These are phyloP conservation scores for Eumerus sabulonum DNA, from an alignment of 2,888 invertebrate species.

Conservation along the genomic window DNA sequence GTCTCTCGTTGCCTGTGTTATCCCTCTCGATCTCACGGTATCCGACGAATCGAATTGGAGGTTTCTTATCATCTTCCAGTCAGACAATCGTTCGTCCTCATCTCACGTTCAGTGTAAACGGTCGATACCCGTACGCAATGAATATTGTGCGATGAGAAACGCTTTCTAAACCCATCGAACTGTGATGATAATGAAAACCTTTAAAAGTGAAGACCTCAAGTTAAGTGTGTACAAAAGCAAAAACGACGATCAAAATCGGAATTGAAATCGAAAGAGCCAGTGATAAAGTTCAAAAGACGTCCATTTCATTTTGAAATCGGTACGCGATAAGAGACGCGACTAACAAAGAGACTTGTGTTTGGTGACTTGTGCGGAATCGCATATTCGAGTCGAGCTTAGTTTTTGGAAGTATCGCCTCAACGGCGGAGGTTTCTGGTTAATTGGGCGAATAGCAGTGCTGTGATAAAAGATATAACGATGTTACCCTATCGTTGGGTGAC, in stretches of 20 bases:
- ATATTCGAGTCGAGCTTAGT: conserved; percentile 27
- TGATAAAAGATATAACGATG: conserved; percentile 71
- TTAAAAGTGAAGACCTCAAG: conserved; percentile 36
- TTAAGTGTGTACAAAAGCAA: conserved; percentile 14
- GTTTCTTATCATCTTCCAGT: conserved; percentile 52
- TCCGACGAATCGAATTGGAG: conserved; percentile 30
- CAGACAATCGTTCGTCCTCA: conserved; percentile 56
- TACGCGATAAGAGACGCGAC: conserved; percentile 43
- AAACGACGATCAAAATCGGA: no score
- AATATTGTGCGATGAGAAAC: conserved; percentile 33
- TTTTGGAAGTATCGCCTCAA: conserved; percentile 32
- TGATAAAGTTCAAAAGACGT: conserved; percentile 60
- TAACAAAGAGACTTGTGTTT: not conserved
- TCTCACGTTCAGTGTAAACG: conserved; percentile 23
- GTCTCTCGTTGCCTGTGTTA: not conserved
- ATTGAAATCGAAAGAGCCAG: conserved; percentile 53
- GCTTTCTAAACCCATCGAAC: conserved; percentile 42
- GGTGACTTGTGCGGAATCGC: not conserved
- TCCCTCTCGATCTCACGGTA: not conserved
- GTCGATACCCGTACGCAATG: not conserved
- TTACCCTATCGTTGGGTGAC: conserved; percentile 76
- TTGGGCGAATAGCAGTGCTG: conserved; percentile 25
- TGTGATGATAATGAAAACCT: conserved; percentile 45
- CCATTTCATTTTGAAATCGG: conserved; percentile 45
- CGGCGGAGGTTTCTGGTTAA: conserved; percentile 23